A percentile compares a stretch with the other conserved stretches of the same genome.
Conservation (phyloP, 2,888 invertebrate species). For the Lissonota sp. region DNA sequence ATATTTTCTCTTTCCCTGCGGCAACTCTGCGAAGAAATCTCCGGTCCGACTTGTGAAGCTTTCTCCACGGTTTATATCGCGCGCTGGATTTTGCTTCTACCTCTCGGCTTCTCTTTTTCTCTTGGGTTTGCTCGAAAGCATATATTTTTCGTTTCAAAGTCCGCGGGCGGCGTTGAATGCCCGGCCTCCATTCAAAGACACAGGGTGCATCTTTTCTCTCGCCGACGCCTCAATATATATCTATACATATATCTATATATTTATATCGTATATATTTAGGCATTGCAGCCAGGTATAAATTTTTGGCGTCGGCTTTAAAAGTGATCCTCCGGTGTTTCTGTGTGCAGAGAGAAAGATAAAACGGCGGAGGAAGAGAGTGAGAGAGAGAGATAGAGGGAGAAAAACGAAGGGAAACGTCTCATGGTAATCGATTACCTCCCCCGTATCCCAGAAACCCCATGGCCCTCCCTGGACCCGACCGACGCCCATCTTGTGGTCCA, state of each 20-base stretch:
- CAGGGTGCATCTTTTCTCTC: conserved; percentile 63
- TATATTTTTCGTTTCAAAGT: conserved; percentile 80
- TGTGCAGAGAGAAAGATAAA: conserved; percentile 39
- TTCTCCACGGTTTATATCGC: conserved; percentile 24
- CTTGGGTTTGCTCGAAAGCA: conserved; percentile 58
- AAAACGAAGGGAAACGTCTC: conserved; percentile 67
- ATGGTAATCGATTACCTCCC: conserved; percentile 69
- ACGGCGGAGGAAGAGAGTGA: conserved; percentile 31
- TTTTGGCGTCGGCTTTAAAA: conserved; percentile 76
- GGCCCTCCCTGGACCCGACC: conserved; percentile 62
- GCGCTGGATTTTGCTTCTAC: neutral
- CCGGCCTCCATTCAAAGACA: conserved; percentile 62
- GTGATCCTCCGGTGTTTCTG: conserved; percentile 42
- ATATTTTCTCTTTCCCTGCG: conserved; percentile 59
- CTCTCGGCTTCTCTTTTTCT: conserved; percentile 22
- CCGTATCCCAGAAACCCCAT: conserved; percentile 59
- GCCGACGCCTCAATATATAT: conserved; percentile 1
- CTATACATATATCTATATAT: neutral
- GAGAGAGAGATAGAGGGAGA: conserved; percentile 54
- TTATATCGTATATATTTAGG: conserved; percentile 7
- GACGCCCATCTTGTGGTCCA: conserved; percentile 57
- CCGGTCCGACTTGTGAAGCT: conserved; percentile 45
- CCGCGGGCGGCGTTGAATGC: conserved; percentile 78
- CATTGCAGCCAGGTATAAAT: conserved; percentile 79
- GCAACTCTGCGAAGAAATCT: conserved; percentile 15